phyloP scores from a whole-genome alignment of 2,113 vertebrate genomes.

The Promerops cafer region DNA sequence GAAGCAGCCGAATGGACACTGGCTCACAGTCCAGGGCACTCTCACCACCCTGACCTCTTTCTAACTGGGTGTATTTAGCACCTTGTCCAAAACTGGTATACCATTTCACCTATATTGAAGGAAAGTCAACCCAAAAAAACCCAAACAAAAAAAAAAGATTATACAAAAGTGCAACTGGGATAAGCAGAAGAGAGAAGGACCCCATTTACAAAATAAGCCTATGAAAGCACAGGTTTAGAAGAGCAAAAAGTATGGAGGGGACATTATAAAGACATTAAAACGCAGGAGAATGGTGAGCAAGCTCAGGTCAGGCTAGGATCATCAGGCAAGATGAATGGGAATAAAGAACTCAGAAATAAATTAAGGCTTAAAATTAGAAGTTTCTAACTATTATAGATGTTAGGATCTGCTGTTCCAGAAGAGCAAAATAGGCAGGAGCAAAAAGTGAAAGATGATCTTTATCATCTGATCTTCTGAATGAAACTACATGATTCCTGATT shows the following conservation, averaged over 20 bases:
- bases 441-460: neutral
- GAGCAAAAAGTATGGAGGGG: neutral
- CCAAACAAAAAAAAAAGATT: neutral
- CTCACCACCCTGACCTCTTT: neutral
- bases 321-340: neutral
- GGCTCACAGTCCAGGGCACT: neutral
- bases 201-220: neutral
- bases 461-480: neutral
- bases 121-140: neutral
- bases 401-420: neutral
- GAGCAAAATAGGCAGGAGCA: neutral
- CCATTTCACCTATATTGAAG: neutral
- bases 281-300: neutral
- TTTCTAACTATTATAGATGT: neutral
- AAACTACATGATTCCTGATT: neutral
- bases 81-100: neutral
- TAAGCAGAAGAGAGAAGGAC: neutral
- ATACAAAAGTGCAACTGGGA: neutral
- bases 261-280: neutral
- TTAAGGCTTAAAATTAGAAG: constrained; percentile 24
- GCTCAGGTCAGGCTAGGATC: neutral
- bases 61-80: neutral
- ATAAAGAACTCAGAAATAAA: constrained; percentile 16
- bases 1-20: neutral
- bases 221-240: neutral